Percentiles rank a stretch among this genome's conserved stretches.
Evolutionary conservation across 1,140 invertebrate genomes (phyloP).

Genomic region (Drosophila takahashii): DNA sequence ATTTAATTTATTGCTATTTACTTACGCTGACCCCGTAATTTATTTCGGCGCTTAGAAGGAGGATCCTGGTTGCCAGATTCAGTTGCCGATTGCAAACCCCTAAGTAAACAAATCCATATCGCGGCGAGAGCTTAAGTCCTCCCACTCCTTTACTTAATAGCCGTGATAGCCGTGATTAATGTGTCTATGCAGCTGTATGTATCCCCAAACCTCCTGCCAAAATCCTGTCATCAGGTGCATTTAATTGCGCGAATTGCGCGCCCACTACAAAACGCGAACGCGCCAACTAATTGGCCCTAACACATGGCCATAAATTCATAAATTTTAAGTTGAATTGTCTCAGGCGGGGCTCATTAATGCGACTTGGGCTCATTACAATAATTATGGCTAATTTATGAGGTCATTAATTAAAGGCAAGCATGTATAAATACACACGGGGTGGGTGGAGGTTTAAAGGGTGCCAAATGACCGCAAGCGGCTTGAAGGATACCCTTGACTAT

Average conservation of each 20-base stretch:
- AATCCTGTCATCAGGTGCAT: slow-evolving; percentile 75
- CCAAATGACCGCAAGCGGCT: slow-evolving; percentile 18
- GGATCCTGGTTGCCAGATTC: slow-evolving; percentile 12
- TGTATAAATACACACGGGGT: not conserved
- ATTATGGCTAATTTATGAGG: slow-evolving; percentile 80
- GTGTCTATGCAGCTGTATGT: slow-evolving; percentile 55
- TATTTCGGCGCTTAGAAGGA: slow-evolving; percentile 52
- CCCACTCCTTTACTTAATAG: not conserved
- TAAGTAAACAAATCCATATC: slow-evolving; percentile 66
- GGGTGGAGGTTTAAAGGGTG: not conserved
- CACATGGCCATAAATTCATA: slow-evolving; percentile 79
- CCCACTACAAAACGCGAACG: slow-evolving; percentile 45
- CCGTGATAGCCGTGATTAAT: slow-evolving; percentile 54
- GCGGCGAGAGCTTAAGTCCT: slow-evolving; percentile 30
- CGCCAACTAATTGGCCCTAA: slow-evolving; percentile 67
- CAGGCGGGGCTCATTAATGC: slow-evolving; percentile 63
- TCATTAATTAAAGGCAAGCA: slow-evolving; percentile 73
- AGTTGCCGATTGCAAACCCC: not conserved
- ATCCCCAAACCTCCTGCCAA: slow-evolving; percentile 8
- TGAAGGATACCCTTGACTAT: slow-evolving; percentile 7
- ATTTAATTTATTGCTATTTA: slow-evolving; percentile 78
- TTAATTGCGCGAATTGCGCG: slow-evolving; percentile 81
- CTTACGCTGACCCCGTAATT: slow-evolving; percentile 66
- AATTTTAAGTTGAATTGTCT: slow-evolving; percentile 79
- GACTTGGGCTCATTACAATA: slow-evolving; percentile 72